These are phyloP conservation scores for Peribatodes rhomboidaria DNA, from an alignment of 2,888 invertebrate species.

Conservation along the genomic window DNA sequence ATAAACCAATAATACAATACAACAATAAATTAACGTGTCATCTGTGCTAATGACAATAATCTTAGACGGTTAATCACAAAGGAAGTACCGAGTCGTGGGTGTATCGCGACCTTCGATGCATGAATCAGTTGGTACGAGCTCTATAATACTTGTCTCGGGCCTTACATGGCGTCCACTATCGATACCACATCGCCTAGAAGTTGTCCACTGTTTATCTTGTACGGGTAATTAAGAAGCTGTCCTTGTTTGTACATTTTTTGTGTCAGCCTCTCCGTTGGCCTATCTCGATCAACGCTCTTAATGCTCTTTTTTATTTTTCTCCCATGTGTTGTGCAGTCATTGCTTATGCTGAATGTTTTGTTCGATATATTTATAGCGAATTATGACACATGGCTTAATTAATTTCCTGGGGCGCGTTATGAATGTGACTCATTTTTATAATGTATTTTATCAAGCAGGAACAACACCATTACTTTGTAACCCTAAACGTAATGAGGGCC, in stretches of 20 bases:
- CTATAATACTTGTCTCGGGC: constrained; percentile 30
- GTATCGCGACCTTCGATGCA: constrained; percentile 45
- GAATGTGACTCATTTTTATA: constrained; percentile 16
- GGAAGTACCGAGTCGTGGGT: constrained; percentile 43
- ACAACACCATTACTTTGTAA: constrained; percentile 38
- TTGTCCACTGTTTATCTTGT: constrained; percentile 18
- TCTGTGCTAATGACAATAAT: constrained; percentile 21
- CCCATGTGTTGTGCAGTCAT: neutral
- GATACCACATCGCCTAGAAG: constrained; percentile 25
- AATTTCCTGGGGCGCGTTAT: constrained; percentile 8
- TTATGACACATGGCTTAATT: neutral
- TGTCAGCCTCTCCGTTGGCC: constrained; percentile 9
- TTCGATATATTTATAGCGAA: neutral
- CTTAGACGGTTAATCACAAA: constrained; percentile 38
- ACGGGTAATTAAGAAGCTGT: constrained; percentile 1
- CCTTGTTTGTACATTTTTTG: constrained; percentile 21
- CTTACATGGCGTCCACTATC: constrained; percentile 43
- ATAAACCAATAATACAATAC: constrained; percentile 18
- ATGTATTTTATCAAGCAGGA: constrained; percentile 35
- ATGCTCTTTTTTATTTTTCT: neutral
- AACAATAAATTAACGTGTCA: constrained; percentile 21
- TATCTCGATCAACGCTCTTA: neutral
- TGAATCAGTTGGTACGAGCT: constrained; percentile 47
- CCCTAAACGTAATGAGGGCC: constrained; percentile 41
- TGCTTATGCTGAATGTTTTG: neutral